phyloP scores from a whole-genome alignment of 2,888 invertebrate genomes.

The Pollenia griseotomentosa region DNA sequence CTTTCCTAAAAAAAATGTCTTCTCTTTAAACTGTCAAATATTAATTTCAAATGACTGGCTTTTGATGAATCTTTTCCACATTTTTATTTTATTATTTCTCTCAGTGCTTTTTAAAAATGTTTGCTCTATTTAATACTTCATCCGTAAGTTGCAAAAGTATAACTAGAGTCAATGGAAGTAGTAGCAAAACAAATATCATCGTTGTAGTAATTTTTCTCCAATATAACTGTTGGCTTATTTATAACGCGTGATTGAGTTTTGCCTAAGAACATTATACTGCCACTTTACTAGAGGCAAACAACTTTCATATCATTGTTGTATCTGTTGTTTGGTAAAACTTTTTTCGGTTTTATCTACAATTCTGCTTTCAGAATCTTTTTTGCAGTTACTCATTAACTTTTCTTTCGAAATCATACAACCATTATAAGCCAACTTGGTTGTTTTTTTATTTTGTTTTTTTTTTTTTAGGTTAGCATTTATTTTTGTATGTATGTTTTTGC shows the following conservation, averaged over 20 bases:
- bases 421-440: slow-evolving; percentile 52
- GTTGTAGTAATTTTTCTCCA: slow-evolving; percentile 32
- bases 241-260: slow-evolving; percentile 69
- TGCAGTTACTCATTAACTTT: slow-evolving; percentile 69
- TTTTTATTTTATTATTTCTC: slow-evolving; percentile 7
- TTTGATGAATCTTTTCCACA: too few relatives aligned
- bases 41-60: background rate
- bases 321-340: slow-evolving; percentile 21
- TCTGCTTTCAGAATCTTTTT: slow-evolving; percentile 43
- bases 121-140: slow-evolving; percentile 45
- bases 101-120: slow-evolving; percentile 4
- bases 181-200: slow-evolving; percentile 34
- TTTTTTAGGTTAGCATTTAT: background rate
- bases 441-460: slow-evolving; percentile 21
- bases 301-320: slow-evolving; percentile 51
- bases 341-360: slow-evolving; percentile 43
- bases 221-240: slow-evolving; percentile 64
- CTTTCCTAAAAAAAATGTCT: background rate
- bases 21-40: background rate
- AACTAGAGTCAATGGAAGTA: background rate
- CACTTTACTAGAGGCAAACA: slow-evolving; percentile 41
- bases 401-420: slow-evolving; percentile 54
- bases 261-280: slow-evolving; percentile 34
- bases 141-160: slow-evolving; percentile 25
- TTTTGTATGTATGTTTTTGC: background rate